Evolutionary conservation across 2,888 invertebrate species (phyloP), one percentile per base, ranked within the genome.

Genomic region (Nysson spinosus): DNA sequence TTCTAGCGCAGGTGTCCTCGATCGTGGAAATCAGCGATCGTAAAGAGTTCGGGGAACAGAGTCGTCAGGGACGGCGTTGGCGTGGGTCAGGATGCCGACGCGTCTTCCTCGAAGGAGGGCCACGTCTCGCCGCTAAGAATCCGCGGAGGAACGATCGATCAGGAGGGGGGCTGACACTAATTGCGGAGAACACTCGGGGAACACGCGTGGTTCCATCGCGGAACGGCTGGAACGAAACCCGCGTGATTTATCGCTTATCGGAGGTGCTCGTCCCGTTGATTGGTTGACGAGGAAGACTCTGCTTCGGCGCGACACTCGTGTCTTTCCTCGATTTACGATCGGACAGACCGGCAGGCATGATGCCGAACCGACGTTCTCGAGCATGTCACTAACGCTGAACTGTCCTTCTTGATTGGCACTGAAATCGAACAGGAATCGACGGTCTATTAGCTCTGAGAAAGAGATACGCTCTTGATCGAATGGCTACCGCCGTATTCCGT

Each of bases 181-280:
- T 84, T 84, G 81, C 79, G 72, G 78, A 26, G 77, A 80, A 82
- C 79, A 82, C 79, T 78, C 79, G 75, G 63, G 78, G 75, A 76
- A 77, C 75, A 77, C 78, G 79, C 78, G 78, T 75, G 76, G 64
- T 78, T 71, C 78, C 71, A 49, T 42, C 50, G 68, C 60, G 69
- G 70, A 72, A 75, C 75, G 71, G 68, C 54, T 66, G 75, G 77
- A 79, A 79, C 72, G 74, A 76, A 72, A 69, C 62, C 71, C 61
- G 63, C 62, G 74, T 79, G 82, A 82, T 82, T 82, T 82, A 82
- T 81, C 78, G 78, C 76, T 81, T 78, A 81, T 80, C 78, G 78
- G 69, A 57, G 69, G 64, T 61, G 68, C 69, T 71, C 76, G 69
- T 72, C 65, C 69, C 68, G 72, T 70, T 80, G 81, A 82, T 82